These are phyloP conservation scores for Parasteatoda lunata DNA, from an alignment of 2,888 invertebrate species.

Conservation along the genomic window DNA sequence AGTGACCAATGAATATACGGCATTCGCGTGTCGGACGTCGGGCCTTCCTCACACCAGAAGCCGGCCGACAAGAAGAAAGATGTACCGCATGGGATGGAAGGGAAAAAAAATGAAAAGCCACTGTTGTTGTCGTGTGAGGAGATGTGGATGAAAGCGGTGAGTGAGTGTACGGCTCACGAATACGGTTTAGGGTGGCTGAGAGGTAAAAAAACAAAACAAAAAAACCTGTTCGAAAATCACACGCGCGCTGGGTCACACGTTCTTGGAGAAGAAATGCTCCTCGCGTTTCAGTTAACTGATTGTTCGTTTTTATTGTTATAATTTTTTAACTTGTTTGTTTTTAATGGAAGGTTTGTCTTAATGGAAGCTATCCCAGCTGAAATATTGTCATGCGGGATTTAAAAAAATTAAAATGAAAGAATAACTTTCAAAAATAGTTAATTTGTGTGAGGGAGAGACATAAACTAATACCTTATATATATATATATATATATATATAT, in stretches of 20 bases:
- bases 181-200: slow-evolving; percentile 22
- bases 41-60: slow-evolving; percentile 1
- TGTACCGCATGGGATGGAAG: neutral
- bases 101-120: slow-evolving; percentile 1
- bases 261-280: slow-evolving; percentile 33
- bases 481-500: neutral
- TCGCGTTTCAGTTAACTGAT: neutral
- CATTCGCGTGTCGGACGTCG: neutral
- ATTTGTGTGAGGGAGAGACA: neutral
- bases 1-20: neutral
- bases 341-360: neutral
- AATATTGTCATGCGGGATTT: neutral
- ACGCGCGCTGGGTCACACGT: slow-evolving; percentile 61
- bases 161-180: slow-evolving; percentile 14
- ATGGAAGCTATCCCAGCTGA: neutral
- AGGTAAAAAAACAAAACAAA: neutral
- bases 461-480: neutral
- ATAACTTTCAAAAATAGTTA: neutral
- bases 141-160: slow-evolving; percentile 28
- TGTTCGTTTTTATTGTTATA: slow-evolving; percentile 9
- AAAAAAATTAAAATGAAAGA: neutral
- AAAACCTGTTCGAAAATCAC: slow-evolving; percentile 64
- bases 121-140: neutral
- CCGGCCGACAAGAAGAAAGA: slow-evolving; percentile 14
- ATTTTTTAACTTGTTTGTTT: slow-evolving; percentile 15